These are phyloP conservation scores for Diabrotica balteata DNA, from an alignment of 2,888 invertebrate species.

Conservation along the genomic window DNA sequence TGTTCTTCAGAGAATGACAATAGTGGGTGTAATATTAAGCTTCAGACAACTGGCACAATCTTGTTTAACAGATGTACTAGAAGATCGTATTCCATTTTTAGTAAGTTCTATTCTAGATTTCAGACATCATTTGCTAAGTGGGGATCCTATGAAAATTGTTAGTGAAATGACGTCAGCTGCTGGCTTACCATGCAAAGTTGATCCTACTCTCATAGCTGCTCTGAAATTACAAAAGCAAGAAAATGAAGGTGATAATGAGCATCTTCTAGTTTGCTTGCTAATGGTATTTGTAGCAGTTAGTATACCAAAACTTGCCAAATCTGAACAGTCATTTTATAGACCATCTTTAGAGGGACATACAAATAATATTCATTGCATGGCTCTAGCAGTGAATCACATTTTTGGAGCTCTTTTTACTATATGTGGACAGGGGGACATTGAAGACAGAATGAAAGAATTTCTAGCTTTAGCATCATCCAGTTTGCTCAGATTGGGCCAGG, in stretches of 20 bases:
- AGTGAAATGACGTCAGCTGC: constrained; percentile 98
- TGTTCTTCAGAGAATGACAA: constrained; percentile 95
- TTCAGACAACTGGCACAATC: constrained; percentile 94
- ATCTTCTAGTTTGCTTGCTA: constrained; percentile 89
- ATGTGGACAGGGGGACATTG: constrained; percentile 94
- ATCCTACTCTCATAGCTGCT: constrained; percentile 91
- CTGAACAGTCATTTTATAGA: constrained; percentile 87
- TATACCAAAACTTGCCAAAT: constrained; percentile 91
- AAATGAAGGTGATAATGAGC: constrained; percentile 80
- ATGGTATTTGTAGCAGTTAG: constrained; percentile 99
- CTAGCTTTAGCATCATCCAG: constrained; percentile 93
- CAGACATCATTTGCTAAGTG: constrained; percentile 88
- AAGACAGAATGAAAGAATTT: constrained; percentile 97
- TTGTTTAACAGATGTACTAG: constrained; percentile 90
- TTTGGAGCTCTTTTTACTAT: constrained; percentile 97
- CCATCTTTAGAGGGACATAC: constrained; percentile 91
- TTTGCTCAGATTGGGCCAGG: constrained; percentile 90
- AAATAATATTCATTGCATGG: constrained; percentile 99
- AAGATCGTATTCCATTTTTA: constrained; percentile 94
- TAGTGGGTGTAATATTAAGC: constrained; percentile 96
- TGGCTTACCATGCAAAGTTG: constrained; percentile 91
- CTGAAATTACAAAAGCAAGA: constrained; percentile 89
- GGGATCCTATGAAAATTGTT: constrained; percentile 89
- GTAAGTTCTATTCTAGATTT: constrained; percentile 95
- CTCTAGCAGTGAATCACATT: constrained; percentile 93